Evolutionary conservation across 2,113 vertebrate genomes (phyloP), one percentile per base, ranked within the genome.

Genomic region (Tachysurus vachellii): DNA sequence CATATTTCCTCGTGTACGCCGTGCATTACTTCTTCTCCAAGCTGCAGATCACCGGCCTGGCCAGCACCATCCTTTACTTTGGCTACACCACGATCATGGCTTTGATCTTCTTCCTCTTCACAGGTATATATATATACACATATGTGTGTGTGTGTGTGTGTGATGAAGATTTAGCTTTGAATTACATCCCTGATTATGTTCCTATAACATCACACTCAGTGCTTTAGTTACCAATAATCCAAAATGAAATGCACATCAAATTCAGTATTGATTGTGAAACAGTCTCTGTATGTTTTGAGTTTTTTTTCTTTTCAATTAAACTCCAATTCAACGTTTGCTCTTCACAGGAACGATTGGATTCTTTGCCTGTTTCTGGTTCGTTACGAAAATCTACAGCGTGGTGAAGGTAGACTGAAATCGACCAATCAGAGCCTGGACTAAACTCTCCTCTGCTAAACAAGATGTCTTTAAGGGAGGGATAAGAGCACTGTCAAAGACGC

Each of bases 321-420:
- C 36, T 31, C 2, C 56, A 47, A 28, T 13, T 80, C 28, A 16
- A 53, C 59, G 0, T 56, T 2, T 73, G 85, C 13, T 89, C 75
- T n/a, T 89, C 59, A 6, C 89, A 99, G 98, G 98, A 86, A 99
- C 98, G 90, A 99, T 99, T 94, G 98, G 98, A 91, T 99, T 99
- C 94, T 99, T 99, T 88, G 97, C 98, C 89, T 99, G 98, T 94
- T 99, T 99, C 95, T 99, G 98, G 98, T 99, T 99, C 94, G 98
- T 99, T 91, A 99, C 97, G 91, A 99, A 99, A 95, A 99, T 99
- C 95, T 99, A 99, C 97, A 99, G 98, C 1, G 98, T 99, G 93
- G 98, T 99, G 84, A 99, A 99, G 92, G 98, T 99, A 88, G 98
- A 99, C 94, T 99, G 94, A 96, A 73, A 31, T 44, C 26, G 71